Conservation (phyloP, 1,140 invertebrate genomes). For the Macrostomum lignano region DNA sequence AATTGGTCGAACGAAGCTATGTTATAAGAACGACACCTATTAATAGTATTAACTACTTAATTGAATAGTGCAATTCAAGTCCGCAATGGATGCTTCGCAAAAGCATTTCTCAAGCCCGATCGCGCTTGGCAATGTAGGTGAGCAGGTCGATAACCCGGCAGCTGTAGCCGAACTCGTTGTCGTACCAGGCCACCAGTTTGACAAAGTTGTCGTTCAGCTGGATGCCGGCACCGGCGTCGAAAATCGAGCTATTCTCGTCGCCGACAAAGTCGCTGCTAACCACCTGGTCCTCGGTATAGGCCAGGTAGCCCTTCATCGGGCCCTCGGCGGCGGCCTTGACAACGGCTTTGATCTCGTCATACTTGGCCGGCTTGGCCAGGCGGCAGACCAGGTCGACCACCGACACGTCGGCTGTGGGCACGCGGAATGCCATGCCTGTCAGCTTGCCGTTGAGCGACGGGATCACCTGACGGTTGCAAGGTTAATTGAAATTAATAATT, state of each 20-base stretch:
- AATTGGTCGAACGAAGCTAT: too few relatives aligned
- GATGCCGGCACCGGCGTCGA: conserved; percentile 77
- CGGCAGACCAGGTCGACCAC: conserved; percentile 68
- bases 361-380: conserved; percentile 35
- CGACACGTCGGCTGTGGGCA: conserved; percentile 74
- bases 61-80: too few relatives aligned
- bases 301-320: conserved; percentile 57
- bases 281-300: conserved; percentile 68
- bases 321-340: conserved; percentile 51
- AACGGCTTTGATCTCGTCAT: conserved; percentile 61
- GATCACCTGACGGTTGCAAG: too few relatives aligned
- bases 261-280: conserved; percentile 73
- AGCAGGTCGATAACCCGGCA: conserved; percentile 67
- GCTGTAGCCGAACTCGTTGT: conserved; percentile 84
- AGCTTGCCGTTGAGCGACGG: conserved; percentile 51
- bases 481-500: too few relatives aligned
- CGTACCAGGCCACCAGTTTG: conserved; percentile 35
- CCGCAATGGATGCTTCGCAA: not conserved
- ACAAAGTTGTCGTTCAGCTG: conserved; percentile 26
- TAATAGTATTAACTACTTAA: too few relatives aligned
- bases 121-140: conserved; percentile 37
- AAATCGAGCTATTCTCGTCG: conserved; percentile 53
- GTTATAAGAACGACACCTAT: too few relatives aligned
- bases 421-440: conserved; percentile 94
- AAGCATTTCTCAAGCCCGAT: not conserved